Conservation (phyloP, 1,140 invertebrate species). For the Zaprionus taronus region DNA sequence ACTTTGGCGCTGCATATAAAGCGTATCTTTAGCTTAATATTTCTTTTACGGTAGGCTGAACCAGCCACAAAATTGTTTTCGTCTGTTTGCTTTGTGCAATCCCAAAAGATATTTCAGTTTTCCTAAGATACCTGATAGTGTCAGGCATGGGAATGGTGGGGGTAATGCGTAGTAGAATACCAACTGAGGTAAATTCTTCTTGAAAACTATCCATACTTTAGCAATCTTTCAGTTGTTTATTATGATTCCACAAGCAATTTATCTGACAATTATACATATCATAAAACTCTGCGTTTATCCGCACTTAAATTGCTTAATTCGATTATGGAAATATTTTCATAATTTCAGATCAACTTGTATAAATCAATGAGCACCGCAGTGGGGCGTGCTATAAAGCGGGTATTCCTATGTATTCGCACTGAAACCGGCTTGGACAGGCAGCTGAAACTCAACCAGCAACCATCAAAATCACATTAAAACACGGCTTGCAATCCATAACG, state of each 20-base stretch:
- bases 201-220: too few species aligned
- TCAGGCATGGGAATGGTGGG: conserved; percentile 3
- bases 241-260: not conserved
- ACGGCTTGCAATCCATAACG: conserved; percentile 18
- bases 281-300: not conserved
- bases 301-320: not conserved
- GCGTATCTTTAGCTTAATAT: conserved; percentile 68
- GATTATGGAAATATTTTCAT: conserved; percentile 1
- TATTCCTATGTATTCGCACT: not conserved
- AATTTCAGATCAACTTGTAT: not conserved
- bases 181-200: too few species aligned
- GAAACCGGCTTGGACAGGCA: not conserved
- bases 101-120: conserved; percentile 36
- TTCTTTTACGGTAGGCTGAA: conserved; percentile 56
- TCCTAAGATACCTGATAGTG: conserved; percentile 14
- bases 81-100: conserved; percentile 51
- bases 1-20: conserved; percentile 50
- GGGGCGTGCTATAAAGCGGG: not conserved
- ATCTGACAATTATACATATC: not conserved
- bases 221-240: not conserved
- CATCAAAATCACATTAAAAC: conserved; percentile 49
- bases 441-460: not conserved
- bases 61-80: conserved; percentile 55
- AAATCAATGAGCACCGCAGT: not conserved
- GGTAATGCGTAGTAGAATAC: too few species aligned